Conservation (phyloP, 2,888 invertebrate species). For the Dorcus parallelipipedus region DNA sequence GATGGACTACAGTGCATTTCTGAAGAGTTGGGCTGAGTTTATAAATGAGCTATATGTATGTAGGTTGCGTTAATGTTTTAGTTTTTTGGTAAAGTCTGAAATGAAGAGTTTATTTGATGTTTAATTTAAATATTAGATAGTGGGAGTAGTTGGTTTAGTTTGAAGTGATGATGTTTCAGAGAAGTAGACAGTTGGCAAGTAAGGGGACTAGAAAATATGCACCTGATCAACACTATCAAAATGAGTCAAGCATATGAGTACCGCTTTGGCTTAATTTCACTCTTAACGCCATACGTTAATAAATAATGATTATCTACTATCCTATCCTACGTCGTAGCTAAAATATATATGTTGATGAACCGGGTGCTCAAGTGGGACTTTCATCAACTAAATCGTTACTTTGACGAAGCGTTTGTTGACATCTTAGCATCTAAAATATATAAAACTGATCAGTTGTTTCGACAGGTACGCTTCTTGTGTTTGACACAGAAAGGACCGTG, state of each 20-base stretch:
- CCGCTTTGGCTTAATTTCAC: conserved; percentile 7
- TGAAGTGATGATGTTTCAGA: too few species aligned
- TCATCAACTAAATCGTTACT: conserved; percentile 20
- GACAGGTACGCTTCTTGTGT: conserved; percentile 42
- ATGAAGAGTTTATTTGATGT: too few species aligned
- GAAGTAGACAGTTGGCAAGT: background rate
- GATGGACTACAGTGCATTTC: too few species aligned
- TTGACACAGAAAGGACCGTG: conserved; percentile 41
- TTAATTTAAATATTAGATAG: too few species aligned
- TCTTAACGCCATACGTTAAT: conserved; percentile 1
- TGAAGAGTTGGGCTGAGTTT: too few species aligned
- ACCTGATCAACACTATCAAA: background rate
- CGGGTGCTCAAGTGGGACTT: conserved; percentile 11
- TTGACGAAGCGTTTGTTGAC: conserved; percentile 17
- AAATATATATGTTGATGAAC: conserved; percentile 38
- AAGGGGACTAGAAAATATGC: background rate
- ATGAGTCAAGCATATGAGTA: conserved; percentile 8
- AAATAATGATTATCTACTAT: conserved; percentile 40
- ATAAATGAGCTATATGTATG: too few species aligned
- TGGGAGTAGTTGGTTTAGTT: too few species aligned
- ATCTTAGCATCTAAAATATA: conserved; percentile 35
- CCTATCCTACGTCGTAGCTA: conserved; percentile 44
- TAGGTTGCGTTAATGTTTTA: too few species aligned
- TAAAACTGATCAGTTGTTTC: conserved; percentile 28
- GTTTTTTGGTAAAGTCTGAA: too few species aligned